Evolutionary conservation across 2,888 invertebrate species (phyloP).

Genomic region (Dicyrtoma fusca): DNA sequence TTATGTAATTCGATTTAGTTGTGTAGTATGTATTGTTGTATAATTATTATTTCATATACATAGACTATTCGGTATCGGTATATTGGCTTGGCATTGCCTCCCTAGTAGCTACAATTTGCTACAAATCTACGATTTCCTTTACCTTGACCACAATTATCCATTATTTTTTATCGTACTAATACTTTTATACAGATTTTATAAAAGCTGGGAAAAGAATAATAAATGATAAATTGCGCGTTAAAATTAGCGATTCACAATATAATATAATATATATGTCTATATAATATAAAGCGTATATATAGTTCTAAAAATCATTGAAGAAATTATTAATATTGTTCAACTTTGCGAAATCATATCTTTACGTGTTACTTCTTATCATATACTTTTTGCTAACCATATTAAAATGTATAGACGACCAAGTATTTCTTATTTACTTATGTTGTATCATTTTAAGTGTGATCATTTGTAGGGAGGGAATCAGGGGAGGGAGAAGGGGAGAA

Average conservation of each 20-base stretch:
- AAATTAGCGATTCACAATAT: slow-evolving; percentile 28
- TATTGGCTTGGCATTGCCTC: background rate
- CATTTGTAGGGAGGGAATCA: background rate
- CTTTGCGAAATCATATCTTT: background rate
- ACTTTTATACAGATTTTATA: slow-evolving; percentile 12
- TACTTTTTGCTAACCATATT: background rate
- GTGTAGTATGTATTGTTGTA: background rate
- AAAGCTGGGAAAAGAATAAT: slow-evolving; percentile 19
- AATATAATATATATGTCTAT: background rate
- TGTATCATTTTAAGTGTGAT: too few relatives aligned
- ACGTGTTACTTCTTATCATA: slow-evolving; percentile 2
- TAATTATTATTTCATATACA: background rate
- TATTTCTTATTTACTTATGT: too few relatives aligned
- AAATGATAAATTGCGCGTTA: slow-evolving; percentile 25
- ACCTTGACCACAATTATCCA: too few relatives aligned
- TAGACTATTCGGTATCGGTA: background rate
- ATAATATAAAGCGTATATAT: slow-evolving; percentile 6
- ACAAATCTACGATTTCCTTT: too few relatives aligned
- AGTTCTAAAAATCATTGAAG: slow-evolving; percentile 14
- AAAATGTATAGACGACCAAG: too few relatives aligned
- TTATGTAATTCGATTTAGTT: background rate
- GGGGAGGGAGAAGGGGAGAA: background rate
- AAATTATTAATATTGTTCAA: slow-evolving; percentile 15
- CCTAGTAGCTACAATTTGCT: too few relatives aligned
- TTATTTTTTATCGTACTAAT: background rate